Evolutionary conservation across 2,113 vertebrate genomes (phyloP).

Genomic region (Plotosus lineatus): DNA sequence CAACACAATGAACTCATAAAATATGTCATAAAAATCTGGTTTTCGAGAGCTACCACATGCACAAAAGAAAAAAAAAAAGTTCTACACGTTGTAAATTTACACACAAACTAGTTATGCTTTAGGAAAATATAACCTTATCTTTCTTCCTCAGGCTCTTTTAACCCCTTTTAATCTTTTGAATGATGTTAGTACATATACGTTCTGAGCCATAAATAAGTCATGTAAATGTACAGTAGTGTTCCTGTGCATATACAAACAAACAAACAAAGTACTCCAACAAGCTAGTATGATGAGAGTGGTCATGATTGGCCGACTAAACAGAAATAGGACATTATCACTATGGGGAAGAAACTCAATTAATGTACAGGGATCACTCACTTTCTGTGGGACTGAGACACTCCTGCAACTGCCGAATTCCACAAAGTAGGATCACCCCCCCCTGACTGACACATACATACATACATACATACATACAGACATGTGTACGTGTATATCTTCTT

Average conservation of each 20-base stretch:
- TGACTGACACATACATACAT: too few species aligned
- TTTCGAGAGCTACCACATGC: conserved; percentile 44
- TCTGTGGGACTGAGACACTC: too few species aligned
- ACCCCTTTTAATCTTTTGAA: background rate
- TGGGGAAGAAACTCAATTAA: conserved; percentile 24
- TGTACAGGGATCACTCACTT: too few species aligned
- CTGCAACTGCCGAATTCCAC: too few species aligned
- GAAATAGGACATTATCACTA: conserved; percentile 5
- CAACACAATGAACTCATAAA: conserved; percentile 57
- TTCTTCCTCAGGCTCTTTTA: background rate
- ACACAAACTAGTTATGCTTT: background rate
- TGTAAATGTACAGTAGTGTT: background rate
- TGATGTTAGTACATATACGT: background rate
- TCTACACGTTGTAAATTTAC: conserved; percentile 35
- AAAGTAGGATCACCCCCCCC: too few species aligned
- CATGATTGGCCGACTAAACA: conserved; percentile 20
- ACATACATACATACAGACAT: too few species aligned
- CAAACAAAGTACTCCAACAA: background rate
- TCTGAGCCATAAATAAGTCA: background rate
- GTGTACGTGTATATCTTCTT: too few species aligned
- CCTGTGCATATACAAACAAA: background rate
- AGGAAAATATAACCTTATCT: background rate
- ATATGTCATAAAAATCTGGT: conserved; percentile 48
- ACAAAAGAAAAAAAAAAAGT: conserved; percentile 31
- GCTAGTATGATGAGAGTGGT: background rate